Conservation (phyloP, 1,140 invertebrate genomes). For the Platyura marginata region DNA sequence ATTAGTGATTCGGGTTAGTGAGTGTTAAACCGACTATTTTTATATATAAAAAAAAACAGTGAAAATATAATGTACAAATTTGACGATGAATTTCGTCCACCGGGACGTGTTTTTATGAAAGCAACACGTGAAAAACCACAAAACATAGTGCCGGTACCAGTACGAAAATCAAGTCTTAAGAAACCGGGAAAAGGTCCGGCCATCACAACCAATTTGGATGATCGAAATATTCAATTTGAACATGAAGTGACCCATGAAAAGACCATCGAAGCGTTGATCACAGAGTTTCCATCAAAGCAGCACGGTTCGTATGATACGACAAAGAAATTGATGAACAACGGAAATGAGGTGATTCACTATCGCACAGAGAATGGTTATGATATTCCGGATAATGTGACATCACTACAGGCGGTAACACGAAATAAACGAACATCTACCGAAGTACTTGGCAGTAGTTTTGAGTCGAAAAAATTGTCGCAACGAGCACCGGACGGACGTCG, state of each 20-base stretch:
- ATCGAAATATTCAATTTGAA: constrained; percentile 15
- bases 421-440: constrained; percentile 67
- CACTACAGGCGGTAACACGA: constrained; percentile 50
- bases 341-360: neutral
- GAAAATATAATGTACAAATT: constrained; percentile 6
- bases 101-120: constrained; percentile 6
- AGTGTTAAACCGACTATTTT: neutral
- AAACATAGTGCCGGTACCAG: constrained; percentile 8
- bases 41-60: too few relatives aligned
- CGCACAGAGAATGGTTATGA: neutral
- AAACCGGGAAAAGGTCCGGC: constrained; percentile 36
- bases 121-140: constrained; percentile 8
- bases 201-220: constrained; percentile 32
- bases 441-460: constrained; percentile 61
- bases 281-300: constrained; percentile 15
- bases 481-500: constrained; percentile 52
- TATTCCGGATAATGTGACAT: constrained; percentile 1
- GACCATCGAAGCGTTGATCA: constrained; percentile 21
- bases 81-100: constrained; percentile 7
- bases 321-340: neutral
- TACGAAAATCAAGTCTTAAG: constrained; percentile 31
- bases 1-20: neutral
- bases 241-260: constrained; percentile 21
- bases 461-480: constrained; percentile 61
- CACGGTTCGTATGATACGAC: neutral